Percentiles rank a stretch among this genome's conserved stretches.
These are phyloP conservation scores for Philantomba maxwellii DNA, from an alignment of 2,113 vertebrate genomes.

Conservation along the genomic window DNA sequence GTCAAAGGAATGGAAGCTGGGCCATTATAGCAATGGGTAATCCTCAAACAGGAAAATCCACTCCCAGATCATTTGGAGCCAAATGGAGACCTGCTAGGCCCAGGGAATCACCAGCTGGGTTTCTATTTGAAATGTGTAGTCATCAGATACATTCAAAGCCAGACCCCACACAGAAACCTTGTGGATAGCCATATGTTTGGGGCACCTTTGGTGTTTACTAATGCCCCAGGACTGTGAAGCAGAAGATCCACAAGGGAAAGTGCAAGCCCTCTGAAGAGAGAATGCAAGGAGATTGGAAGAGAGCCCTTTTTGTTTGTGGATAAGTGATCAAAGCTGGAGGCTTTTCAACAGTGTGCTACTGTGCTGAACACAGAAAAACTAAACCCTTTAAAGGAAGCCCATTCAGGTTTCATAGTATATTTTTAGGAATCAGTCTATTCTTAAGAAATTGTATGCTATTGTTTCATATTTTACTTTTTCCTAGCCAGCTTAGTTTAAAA, in stretches of 20 bases:
- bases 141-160: slow-evolving; percentile 37
- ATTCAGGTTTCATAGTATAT: slow-evolving; percentile 25
- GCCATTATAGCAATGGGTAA: slow-evolving; percentile 44
- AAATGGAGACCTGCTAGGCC: slow-evolving; percentile 36
- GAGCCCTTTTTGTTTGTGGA: slow-evolving; percentile 61
- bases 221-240: slow-evolving; percentile 50
- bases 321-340: slow-evolving; percentile 59
- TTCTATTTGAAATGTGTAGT: slow-evolving; percentile 51
- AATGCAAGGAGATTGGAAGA: slow-evolving; percentile 34
- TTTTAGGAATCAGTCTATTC: slow-evolving; percentile 45
- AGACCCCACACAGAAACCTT: slow-evolving; percentile 26
- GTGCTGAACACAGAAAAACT: slow-evolving; percentile 30
- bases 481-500: background rate
- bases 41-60: slow-evolving; percentile 60
- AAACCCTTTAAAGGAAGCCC: slow-evolving; percentile 43
- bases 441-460: slow-evolving; percentile 28
- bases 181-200: slow-evolving; percentile 49
- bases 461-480: slow-evolving; percentile 54
- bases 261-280: background rate
- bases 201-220: slow-evolving; percentile 45
- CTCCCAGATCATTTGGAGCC: slow-evolving; percentile 56
- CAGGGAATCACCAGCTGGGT: slow-evolving; percentile 39
- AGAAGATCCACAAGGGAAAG: slow-evolving; percentile 44
- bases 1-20: slow-evolving; percentile 62
- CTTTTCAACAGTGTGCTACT: slow-evolving; percentile 49